phyloP scores from a whole-genome alignment of 2,888 invertebrate species.

The Patella pellucida region DNA sequence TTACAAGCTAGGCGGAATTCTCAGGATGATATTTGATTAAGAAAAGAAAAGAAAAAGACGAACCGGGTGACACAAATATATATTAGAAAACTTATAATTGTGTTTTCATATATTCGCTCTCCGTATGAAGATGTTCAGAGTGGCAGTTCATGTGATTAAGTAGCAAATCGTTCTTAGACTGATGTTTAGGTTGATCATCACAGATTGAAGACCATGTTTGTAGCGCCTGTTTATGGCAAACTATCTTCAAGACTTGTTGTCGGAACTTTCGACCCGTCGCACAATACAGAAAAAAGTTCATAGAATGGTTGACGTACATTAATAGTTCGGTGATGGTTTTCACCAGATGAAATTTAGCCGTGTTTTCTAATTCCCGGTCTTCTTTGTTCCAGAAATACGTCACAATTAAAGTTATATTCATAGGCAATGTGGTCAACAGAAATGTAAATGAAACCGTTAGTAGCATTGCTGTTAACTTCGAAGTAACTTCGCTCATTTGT shows the following conservation, averaged over 20 bases:
- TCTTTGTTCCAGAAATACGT: conserved; percentile 39
- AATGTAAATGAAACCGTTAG: conserved; percentile 66
- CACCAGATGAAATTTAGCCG: conserved; percentile 48
- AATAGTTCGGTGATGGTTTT: conserved; percentile 61
- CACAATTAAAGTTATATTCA: conserved; percentile 57
- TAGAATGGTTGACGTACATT: conserved; percentile 66
- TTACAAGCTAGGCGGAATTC: too few relatives aligned
- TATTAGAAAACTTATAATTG: neutral
- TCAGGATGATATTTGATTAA: too few relatives aligned
- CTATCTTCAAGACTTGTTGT: conserved; percentile 40
- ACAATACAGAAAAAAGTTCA: conserved; percentile 64
- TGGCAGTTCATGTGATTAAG: conserved; percentile 2
- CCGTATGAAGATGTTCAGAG: neutral
- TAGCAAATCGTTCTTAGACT: conserved; percentile 11
- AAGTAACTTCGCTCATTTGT: conserved; percentile 44
- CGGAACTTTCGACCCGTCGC: conserved; percentile 58
- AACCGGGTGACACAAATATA: too few relatives aligned
- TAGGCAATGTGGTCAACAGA: conserved; percentile 65
- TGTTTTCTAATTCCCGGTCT: conserved; percentile 26
- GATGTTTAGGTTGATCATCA: conserved; percentile 16
- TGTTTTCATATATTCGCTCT: conserved; percentile 5
- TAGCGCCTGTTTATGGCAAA: conserved; percentile 28
- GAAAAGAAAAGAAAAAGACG: too few relatives aligned
- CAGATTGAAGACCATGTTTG: conserved; percentile 19
- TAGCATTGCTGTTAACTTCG: conserved; percentile 65